A percentile compares a stretch with the other conserved stretches of the same genome.
phyloP scores from a whole-genome alignment of 64 coral and sea anemone genomes.

The Stichodactyla mertensii region DNA sequence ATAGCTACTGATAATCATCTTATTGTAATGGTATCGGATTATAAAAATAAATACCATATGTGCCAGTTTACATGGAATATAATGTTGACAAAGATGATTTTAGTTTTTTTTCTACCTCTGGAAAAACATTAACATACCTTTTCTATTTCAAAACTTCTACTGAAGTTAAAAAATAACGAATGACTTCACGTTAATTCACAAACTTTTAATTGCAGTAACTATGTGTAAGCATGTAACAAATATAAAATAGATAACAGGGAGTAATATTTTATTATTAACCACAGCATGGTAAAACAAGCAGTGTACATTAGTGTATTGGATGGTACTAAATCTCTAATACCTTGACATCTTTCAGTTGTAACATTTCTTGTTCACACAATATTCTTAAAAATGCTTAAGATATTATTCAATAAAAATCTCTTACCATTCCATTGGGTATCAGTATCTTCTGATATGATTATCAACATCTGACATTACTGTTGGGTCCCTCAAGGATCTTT shows the following conservation, averaged over 20 bases:
- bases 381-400: slow-evolving; percentile 8
- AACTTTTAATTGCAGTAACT: background rate
- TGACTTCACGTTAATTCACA: background rate
- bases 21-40: too few species aligned
- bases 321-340: too few species aligned
- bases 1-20: background rate
- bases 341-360: too few species aligned
- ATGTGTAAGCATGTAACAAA: background rate
- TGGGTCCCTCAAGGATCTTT: background rate
- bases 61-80: too few species aligned
- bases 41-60: too few species aligned
- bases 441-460: background rate
- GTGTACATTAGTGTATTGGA: too few species aligned
- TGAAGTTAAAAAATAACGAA: background rate
- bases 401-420: background rate
- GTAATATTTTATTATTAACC: too few species aligned
- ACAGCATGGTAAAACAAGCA: too few species aligned
- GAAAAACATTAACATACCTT: too few species aligned
- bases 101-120: too few species aligned
- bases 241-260: background rate
- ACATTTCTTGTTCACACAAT: background rate
- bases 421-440: background rate
- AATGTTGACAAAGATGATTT: too few species aligned
- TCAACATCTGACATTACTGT: background rate
- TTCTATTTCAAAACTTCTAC: too few species aligned